Base-by-base conservation (phyloP, 2,888 invertebrate species). In the Megastigmus dorsalis region DNA sequence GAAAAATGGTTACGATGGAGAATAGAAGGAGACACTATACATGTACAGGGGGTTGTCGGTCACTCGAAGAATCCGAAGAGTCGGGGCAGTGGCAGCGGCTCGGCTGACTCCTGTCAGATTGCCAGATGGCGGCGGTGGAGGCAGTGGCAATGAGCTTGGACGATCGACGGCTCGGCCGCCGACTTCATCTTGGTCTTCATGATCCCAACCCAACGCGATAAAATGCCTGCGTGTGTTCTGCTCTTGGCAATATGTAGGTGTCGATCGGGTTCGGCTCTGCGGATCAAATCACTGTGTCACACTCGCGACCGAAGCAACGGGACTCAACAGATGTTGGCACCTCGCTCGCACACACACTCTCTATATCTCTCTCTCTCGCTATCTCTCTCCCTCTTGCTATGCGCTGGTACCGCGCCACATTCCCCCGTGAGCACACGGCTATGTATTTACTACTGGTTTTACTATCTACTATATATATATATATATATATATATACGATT, bases 261-360 rank as follows among this genome's bases (percentile, higher is more conserved):
- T 0, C 15, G 18, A 33, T 52, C 18, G 33, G 9, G 13, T 15
- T 15, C 30, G n/a, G 3, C 30, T 6, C 28, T 18, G n/a, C 9
- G 33, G 26, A 54, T 54, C 1, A 54, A 43, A n/a, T 15, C n/a
- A 30, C 23, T 41, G 2, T 41, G 1, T 60, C 23, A 28, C 30
- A 43, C 43, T 59, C 28, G 15, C n/a, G 43, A 26, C 13, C 4
- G 15, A 10, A 33, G 7, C 9, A 33, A 54, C 15, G 18, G 9
- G 4, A 18, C 18, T 15, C 18, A 60, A 60, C 60, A 60, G 60
- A 60, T 66, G 66, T 54, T 66, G 33, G 43, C 41, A 43, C 20
- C 45, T 41, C 41, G 38, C 41, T 33, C 55, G n/a, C 10, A 30
- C 33, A n/a, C 26, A 18, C 55, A 15, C 33, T 18, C 50, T 26